A percentile compares a stretch with the other conserved stretches of the same genome.
phyloP scores from a whole-genome alignment of 1,140 invertebrate species.

The Rhopalosiphum padi region DNA sequence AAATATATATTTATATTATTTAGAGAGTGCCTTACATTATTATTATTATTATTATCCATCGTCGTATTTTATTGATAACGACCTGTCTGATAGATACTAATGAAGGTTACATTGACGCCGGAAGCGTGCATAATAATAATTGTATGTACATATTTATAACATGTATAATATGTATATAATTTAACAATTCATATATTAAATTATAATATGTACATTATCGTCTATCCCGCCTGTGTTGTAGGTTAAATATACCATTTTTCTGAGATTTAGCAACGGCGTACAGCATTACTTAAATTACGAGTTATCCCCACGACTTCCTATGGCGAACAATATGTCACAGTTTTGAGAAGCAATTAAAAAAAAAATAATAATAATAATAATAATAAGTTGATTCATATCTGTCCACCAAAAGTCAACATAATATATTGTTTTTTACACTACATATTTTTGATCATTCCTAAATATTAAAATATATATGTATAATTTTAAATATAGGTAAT shows the following conservation, averaged over 20 bases:
- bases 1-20: not conserved
- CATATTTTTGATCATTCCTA: not conserved
- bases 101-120: constrained; percentile 7
- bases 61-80: not conserved
- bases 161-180: not conserved
- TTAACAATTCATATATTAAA: not conserved
- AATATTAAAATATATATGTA: not conserved
- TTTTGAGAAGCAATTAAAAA: not conserved
- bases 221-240: not conserved
- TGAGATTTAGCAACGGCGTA: not conserved
- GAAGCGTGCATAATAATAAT: not conserved
- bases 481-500: not conserved
- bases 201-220: not conserved
- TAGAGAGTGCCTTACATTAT: not conserved
- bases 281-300: too few relatives aligned
- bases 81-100: not conserved
- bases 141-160: not conserved
- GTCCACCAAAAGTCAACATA: not conserved
- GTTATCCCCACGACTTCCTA: not conserved
- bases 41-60: not conserved
- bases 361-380: too few relatives aligned
- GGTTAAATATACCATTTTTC: not conserved
- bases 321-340: too few relatives aligned
- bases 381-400: not conserved
- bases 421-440: not conserved